Conservation (phyloP, 2,113 vertebrate species). For the Cynopterus brachyotis region DNA sequence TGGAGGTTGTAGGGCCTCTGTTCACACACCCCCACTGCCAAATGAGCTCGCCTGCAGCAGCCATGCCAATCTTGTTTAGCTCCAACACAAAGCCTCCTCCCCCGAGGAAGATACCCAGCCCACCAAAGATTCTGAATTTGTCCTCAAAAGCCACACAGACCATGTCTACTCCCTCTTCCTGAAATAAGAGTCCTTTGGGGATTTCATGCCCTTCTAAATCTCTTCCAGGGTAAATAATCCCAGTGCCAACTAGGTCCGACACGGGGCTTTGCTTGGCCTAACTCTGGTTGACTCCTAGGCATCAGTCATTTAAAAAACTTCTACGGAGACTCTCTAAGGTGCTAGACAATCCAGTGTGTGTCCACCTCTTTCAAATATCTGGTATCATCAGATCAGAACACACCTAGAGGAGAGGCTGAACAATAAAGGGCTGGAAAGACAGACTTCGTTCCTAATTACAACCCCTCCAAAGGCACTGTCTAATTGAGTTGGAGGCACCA, state of each 20-base stretch:
- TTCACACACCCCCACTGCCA: not conserved
- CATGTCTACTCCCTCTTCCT: not conserved
- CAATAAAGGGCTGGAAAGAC: not conserved
- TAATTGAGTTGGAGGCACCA: not conserved
- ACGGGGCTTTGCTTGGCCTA: not conserved
- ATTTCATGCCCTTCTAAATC: slow-evolving; percentile 32
- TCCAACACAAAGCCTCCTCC: not conserved
- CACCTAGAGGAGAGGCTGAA: not conserved
- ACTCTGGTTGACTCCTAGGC: not conserved
- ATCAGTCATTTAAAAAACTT: not conserved
- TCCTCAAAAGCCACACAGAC: not conserved
- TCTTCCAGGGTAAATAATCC: not conserved
- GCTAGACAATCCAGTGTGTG: not conserved
- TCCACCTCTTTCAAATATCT: not conserved
- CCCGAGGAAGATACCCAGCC: not conserved
- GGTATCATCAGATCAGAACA: not conserved
- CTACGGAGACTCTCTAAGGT: not conserved
- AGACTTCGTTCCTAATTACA: not conserved
- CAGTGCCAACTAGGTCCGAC: not conserved
- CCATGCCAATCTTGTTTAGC: not conserved
- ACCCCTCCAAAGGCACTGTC: not conserved
- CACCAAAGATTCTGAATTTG: not conserved
- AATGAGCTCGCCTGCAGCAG: not conserved
- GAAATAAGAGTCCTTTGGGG: not conserved
- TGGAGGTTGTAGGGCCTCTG: not conserved